A percentile compares a stretch with the other conserved stretches of the same genome.
Evolutionary conservation across 2,888 invertebrate species (phyloP).

Genomic region (Blomia tropicalis): DNA sequence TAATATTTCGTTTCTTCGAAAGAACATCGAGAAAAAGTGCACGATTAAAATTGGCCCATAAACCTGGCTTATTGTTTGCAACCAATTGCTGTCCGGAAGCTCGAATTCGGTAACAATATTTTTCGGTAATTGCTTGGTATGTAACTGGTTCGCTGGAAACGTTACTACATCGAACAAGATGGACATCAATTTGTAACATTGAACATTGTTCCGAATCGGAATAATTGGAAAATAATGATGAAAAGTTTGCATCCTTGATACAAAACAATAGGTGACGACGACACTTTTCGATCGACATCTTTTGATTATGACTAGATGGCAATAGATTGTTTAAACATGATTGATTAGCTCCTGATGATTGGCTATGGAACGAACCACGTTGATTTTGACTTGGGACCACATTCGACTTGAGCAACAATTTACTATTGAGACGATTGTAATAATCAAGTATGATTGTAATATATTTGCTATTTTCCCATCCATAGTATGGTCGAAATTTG

Average conservation of each 20-base stretch:
- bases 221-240: not conserved
- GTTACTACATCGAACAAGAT: conserved; percentile 1
- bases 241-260: conserved; percentile 3
- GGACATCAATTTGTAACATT: conserved; percentile 1
- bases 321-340: not conserved
- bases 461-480: not conserved
- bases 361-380: not conserved
- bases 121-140: conserved; percentile 19
- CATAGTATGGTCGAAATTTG: conserved; percentile 5
- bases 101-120: conserved; percentile 17
- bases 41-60: not conserved
- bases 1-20: not conserved
- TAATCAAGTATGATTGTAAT: not conserved
- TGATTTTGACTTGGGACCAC: not conserved
- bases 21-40: conserved; percentile 19
- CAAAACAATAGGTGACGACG: conserved; percentile 7
- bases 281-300: not conserved
- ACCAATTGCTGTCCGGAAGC: conserved; percentile 4
- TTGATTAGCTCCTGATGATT: not conserved
- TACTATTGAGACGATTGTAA: conserved; percentile 2
- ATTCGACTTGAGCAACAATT: not conserved
- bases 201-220: not conserved
- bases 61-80: not conserved
- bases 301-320: not conserved
- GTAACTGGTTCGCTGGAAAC: not conserved